Conservation (phyloP, 2,797 vertebrate genomes). For the Pantherophis vulpinus region DNA sequence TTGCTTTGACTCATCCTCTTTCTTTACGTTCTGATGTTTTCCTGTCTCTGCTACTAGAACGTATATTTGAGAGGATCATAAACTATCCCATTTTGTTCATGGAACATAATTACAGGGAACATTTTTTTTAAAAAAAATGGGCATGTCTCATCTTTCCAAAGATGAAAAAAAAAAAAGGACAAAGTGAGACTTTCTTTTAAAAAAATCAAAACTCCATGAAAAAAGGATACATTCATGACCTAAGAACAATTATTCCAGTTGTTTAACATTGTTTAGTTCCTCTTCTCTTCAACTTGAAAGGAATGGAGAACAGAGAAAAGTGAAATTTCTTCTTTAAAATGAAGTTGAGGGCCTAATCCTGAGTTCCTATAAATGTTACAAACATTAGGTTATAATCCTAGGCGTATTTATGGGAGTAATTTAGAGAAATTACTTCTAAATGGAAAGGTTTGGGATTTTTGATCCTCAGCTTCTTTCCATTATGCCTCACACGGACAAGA, state of each 20-base stretch:
- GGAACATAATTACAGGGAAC: neutral
- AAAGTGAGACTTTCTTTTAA: neutral
- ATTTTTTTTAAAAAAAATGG: neutral
- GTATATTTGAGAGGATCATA: neutral
- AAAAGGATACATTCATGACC: neutral
- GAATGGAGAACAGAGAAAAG: neutral
- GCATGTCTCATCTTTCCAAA: neutral
- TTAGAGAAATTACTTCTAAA: neutral
- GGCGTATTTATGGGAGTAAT: neutral
- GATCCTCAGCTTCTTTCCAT: neutral
- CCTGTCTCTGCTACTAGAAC: neutral
- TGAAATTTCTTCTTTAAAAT: neutral
- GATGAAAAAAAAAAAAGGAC: neutral
- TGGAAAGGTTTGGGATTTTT: neutral
- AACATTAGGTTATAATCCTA: neutral
- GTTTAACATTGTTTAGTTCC: neutral
- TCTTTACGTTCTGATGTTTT: neutral
- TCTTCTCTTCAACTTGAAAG: neutral
- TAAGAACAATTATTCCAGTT: neutral
- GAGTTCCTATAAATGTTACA: neutral
- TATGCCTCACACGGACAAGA: too few relatives aligned
- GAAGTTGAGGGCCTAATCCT: neutral
- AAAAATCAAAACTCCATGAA: neutral
- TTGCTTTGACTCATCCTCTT: neutral
- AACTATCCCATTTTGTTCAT: neutral